Base-by-base conservation (phyloP, 2,888 invertebrate species). In the Thalpophila matura region DNA sequence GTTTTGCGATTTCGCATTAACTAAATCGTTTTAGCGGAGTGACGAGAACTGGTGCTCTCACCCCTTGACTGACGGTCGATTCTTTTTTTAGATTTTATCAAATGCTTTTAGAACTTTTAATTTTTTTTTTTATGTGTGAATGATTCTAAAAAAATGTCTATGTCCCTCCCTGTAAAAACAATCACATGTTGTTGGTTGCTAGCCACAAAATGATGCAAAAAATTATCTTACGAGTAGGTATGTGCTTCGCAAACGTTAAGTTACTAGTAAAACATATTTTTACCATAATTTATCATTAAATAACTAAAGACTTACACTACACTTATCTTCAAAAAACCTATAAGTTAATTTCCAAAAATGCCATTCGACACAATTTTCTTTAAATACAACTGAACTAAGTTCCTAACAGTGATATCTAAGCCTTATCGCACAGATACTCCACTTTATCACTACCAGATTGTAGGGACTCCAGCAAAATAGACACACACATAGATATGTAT, bases 1-100 rank as follows among this genome's bases (percentile, higher is more conserved):
- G 97, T 97, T 61, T 54, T 58, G 40, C 40, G 50, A 72, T 62
- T 75, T 74, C 35, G 79, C 71, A 74, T 71, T 76, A 66, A 61
- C 63, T 74, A 70, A 79, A 77, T 66, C 66, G 69, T 67, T 77
- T 74, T 67, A 75, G 63, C 49, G 40, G 50, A 70, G 76, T 55
- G 60, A 68, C 53, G 47, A 53, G 42, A 60, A 65, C 62, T 61
- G 56, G 58, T 66, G 53, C 16, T 31, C 45, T 65, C 68, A 64
- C 76, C 81, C 79, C 68, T 60, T 66, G 49, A 53, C 9, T 73
- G 43, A 51, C 27, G 47, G 50, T 64, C 47, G 42, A 22, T 55
- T 40, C 37, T 51, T 66, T 45, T 51, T 58, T 27, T 14, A 10
- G 9, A 10, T 24, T 45, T 26, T 40, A 9, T 35, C 14, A 10